Evolutionary conservation across 2,888 invertebrate species (phyloP).

Genomic region (Oscheius onirici): DNA sequence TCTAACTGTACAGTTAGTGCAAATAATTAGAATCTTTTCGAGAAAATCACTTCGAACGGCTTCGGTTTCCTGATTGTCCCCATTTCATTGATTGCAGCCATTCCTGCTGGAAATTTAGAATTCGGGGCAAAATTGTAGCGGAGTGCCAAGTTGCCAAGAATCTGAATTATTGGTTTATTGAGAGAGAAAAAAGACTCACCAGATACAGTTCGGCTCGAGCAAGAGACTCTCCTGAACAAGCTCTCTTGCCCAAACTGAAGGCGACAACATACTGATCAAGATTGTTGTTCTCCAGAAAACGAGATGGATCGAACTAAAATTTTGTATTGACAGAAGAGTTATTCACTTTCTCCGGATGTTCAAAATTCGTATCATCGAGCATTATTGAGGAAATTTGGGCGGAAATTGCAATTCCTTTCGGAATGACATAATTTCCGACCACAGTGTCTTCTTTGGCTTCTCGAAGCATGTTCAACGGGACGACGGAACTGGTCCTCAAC

Average conservation of each 20-base stretch:
- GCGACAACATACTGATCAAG: conserved; percentile 20
- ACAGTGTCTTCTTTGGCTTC: conserved; percentile 31
- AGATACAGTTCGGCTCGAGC: conserved; percentile 51
- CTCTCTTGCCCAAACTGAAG: conserved; percentile 47
- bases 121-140: conserved; percentile 4
- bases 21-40: conserved; percentile 15
- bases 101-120: not conserved
- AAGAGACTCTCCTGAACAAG: conserved; percentile 47
- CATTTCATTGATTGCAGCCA: not conserved
- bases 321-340: not conserved
- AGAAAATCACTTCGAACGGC: not conserved
- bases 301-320: conserved; percentile 19
- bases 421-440: conserved; percentile 35
- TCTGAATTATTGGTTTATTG: not conserved
- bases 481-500: not conserved
- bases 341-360: conserved; percentile 33
- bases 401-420: conserved; percentile 36
- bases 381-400: conserved; percentile 42
- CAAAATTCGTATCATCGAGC: conserved; percentile 36
- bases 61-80: not conserved
- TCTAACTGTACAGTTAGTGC: too few species aligned
- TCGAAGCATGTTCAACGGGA: conserved; percentile 16
- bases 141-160: conserved; percentile 11
- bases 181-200: conserved; percentile 15
- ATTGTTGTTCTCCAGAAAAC: not conserved